Percentiles rank a stretch among this genome's conserved stretches.
phyloP scores from a whole-genome alignment of 1,140 invertebrate genomes.

The Drosophila neocordata region DNA sequence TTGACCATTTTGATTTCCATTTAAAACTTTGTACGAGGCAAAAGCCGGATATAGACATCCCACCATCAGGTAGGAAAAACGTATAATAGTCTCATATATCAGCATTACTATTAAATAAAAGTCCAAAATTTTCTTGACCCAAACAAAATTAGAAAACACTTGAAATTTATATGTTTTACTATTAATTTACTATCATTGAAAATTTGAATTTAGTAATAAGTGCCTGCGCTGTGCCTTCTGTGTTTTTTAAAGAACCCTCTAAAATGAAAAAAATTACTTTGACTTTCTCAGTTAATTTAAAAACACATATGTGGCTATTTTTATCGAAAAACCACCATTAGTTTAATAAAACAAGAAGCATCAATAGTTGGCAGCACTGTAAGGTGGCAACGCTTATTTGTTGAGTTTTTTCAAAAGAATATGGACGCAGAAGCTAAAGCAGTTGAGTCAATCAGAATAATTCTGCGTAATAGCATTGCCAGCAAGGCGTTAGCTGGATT shows the following conservation, averaged over 20 bases:
- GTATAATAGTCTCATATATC: conserved; percentile 26
- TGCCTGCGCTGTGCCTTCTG: no score
- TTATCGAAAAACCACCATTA: neutral
- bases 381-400: neutral
- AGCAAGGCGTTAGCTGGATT: conserved; percentile 12
- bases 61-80: conserved; percentile 30
- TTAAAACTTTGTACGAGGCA: conserved; percentile 86
- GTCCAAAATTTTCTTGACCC: neutral
- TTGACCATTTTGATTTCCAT: neutral
- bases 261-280: no score
- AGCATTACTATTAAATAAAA: neutral
- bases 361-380: neutral
- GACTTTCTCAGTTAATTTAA: no score
- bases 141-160: neutral
- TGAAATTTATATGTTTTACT: neutral
- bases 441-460: neutral
- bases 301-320: conserved; percentile 1
- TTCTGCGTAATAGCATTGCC: neutral
- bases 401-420: neutral
- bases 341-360: neutral
- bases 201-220: neutral
- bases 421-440: conserved; percentile 11
- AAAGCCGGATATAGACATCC: conserved; percentile 68
- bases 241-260: no score
- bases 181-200: neutral